Evolutionary conservation across 2,888 invertebrate species (phyloP).

Genomic region (Heteromyza rotundicornis): DNA sequence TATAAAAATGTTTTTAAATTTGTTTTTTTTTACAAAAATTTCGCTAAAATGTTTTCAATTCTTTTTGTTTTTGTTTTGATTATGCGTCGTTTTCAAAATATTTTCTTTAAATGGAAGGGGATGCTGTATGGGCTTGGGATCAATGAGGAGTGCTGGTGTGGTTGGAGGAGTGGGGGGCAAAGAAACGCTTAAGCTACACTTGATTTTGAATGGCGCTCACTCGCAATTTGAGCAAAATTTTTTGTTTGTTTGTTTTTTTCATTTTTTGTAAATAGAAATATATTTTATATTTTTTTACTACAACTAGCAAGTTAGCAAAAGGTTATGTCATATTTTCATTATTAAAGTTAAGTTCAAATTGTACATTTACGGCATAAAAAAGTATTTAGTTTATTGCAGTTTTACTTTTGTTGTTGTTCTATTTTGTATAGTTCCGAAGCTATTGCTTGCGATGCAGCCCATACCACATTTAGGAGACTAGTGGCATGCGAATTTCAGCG

Average conservation of each 20-base stretch:
- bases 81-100: constrained; percentile 18
- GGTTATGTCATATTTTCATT: not conserved
- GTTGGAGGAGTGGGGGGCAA: not conserved
- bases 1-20: not conserved
- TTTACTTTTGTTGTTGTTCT: constrained; percentile 12
- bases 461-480: constrained; percentile 1
- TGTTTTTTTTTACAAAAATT: constrained; percentile 4
- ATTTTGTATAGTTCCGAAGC: not conserved
- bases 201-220: not conserved
- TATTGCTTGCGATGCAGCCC: not conserved
- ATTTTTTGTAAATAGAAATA: not conserved
- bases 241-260: not conserved
- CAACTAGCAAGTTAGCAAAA: no score
- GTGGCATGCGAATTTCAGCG: constrained; percentile 3
- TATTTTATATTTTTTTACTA: no score
- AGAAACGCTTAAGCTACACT: constrained; percentile 3
- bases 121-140: not conserved
- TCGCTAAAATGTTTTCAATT: constrained; percentile 16
- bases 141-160: not conserved
- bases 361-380: constrained; percentile 14
- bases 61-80: constrained; percentile 14
- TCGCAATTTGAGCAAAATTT: not conserved
- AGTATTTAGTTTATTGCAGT: not conserved
- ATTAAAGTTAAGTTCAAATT: not conserved
- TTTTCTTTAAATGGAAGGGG: not conserved